Evolutionary conservation across 2,888 invertebrate species (phyloP).

Genomic region (Mythimna impura): DNA sequence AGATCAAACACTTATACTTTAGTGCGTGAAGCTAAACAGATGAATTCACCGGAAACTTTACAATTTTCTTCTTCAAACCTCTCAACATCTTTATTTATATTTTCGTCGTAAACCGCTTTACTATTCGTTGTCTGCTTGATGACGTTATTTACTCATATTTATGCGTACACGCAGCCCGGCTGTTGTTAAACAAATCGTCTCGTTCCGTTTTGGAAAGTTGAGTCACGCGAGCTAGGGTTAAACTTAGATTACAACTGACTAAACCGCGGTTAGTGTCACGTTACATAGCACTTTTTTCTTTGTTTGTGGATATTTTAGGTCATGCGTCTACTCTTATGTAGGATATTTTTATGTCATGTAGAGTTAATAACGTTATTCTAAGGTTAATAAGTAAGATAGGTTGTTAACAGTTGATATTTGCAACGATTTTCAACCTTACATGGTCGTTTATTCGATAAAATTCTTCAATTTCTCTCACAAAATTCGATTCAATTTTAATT

Average conservation of each 20-base stretch:
- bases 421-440: not conserved
- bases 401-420: not conserved
- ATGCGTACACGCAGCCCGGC: constrained; percentile 64
- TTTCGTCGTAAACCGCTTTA: constrained; percentile 25
- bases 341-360: not conserved
- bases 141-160: constrained; percentile 68
- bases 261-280: constrained; percentile 63
- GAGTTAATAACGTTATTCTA: not conserved
- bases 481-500: constrained; percentile 28
- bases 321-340: not conserved
- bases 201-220: constrained; percentile 67
- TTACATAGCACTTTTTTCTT: constrained; percentile 60
- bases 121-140: constrained; percentile 49
- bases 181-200: constrained; percentile 72
- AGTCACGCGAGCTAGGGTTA: constrained; percentile 74
- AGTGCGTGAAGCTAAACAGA: constrained; percentile 28
- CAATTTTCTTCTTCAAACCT: constrained; percentile 18
- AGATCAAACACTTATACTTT: constrained; percentile 15
- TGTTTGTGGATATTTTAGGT: constrained; percentile 14
- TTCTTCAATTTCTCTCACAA: not conserved
- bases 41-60: constrained; percentile 16
- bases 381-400: not conserved
- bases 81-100: constrained; percentile 42
- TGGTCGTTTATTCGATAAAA: not conserved
- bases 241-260: constrained; percentile 72